Evolutionary conservation across 1,140 invertebrate species (phyloP).

Genomic region (Brachionus paranguensis): DNA sequence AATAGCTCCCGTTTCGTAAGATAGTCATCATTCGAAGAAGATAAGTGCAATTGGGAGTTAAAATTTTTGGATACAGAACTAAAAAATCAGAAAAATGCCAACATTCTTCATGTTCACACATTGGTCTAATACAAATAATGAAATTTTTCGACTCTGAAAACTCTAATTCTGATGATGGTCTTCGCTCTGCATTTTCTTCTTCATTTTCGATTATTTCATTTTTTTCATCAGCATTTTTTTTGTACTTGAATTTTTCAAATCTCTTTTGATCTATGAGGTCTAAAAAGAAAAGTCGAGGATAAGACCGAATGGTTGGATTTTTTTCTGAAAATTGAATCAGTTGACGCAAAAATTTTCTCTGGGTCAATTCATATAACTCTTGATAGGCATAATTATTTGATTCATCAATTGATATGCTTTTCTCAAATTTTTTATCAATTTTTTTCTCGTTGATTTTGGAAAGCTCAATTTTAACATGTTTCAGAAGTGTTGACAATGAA

Average conservation of each 20-base stretch:
- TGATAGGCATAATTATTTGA: constrained; percentile 40
- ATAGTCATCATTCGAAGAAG: constrained; percentile 24
- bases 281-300: constrained; percentile 28
- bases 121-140: constrained; percentile 42
- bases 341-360: constrained; percentile 50
- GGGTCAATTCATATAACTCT: constrained; percentile 51
- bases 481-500: neutral
- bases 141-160: neutral
- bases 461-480: constrained; percentile 11
- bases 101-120: constrained; percentile 49
- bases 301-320: constrained; percentile 41
- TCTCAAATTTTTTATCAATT: neutral
- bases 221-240: neutral
- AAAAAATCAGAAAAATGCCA: neutral
- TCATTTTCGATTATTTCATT: constrained; percentile 1
- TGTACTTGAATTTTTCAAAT: neutral
- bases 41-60: neutral
- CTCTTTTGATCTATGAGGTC: constrained; percentile 1
- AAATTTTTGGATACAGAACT: neutral
- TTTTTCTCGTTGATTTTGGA: neutral
- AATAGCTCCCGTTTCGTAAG: neutral
- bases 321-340: constrained; percentile 45
- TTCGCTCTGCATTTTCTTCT: neutral
- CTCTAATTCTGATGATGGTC: neutral
- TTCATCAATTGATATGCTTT: neutral